phyloP scores from a whole-genome alignment of 2,113 vertebrate species.

The Corydoras maculifer region DNA sequence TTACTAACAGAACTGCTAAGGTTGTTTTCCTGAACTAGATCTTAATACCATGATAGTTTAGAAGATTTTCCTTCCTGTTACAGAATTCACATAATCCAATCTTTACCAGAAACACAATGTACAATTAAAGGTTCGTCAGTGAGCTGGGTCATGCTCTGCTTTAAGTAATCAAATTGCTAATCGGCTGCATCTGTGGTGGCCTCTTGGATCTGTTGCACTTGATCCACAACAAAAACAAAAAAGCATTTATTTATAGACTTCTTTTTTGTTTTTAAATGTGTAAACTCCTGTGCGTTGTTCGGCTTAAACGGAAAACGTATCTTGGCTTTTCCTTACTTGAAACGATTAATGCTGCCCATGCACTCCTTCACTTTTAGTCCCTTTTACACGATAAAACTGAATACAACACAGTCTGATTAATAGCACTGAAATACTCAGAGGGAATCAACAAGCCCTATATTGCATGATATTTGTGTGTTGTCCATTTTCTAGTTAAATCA shows the following conservation, averaged over 20 bases:
- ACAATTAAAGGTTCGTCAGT: background rate
- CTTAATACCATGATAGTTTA: background rate
- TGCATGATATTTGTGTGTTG: constrained; percentile 10
- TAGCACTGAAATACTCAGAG: constrained; percentile 15
- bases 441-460: background rate
- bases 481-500: constrained; percentile 26
- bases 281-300: background rate
- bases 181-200: background rate
- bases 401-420: constrained; percentile 7
- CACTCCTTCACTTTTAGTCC: constrained; percentile 16
- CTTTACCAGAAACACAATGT: background rate
- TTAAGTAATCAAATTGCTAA: constrained; percentile 2
- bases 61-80: constrained; percentile 8
- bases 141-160: constrained; percentile 16
- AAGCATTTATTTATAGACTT: constrained; percentile 10
- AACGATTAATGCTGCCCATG: constrained; percentile 18
- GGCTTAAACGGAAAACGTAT: constrained; percentile 14
- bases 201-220: constrained; percentile 22
- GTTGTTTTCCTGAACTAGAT: background rate
- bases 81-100: background rate
- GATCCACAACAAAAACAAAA: constrained; percentile 24
- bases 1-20: constrained; percentile 16
- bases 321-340: constrained; percentile 25
- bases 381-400: constrained; percentile 2
- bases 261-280: background rate